Conservation (phyloP, 2,888 invertebrate species). For the Caradrina kadenii region DNA sequence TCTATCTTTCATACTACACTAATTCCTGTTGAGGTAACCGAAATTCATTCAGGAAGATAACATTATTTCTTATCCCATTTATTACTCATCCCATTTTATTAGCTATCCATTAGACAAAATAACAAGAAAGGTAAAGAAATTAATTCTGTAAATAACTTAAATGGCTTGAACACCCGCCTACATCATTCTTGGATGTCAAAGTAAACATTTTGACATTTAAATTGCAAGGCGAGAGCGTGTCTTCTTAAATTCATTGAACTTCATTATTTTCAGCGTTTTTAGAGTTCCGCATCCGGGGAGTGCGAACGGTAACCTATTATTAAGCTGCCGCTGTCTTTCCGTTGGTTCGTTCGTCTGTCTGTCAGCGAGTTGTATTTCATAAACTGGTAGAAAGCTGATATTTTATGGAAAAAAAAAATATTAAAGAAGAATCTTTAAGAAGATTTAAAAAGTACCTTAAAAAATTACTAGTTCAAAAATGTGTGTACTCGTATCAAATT, state of each 20-base stretch:
- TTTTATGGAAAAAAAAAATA: too few relatives aligned
- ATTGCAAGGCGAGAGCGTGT: constrained; percentile 1
- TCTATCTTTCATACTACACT: too few relatives aligned
- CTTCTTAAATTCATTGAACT: constrained; percentile 15
- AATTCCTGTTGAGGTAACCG: too few relatives aligned
- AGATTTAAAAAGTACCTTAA: too few relatives aligned
- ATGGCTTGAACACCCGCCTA: constrained; percentile 10
- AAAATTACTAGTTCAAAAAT: too few relatives aligned
- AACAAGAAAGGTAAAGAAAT: background rate
- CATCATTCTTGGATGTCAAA: constrained; percentile 30
- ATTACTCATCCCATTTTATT: constrained; percentile 5
- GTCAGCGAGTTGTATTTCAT: too few relatives aligned
- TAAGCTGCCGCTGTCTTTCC: too few relatives aligned
- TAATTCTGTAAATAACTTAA: constrained; percentile 23
- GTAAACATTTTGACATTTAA: constrained; percentile 34
- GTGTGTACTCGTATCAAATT: too few relatives aligned
- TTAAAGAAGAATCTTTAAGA: too few relatives aligned
- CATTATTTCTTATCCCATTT: constrained; percentile 2
- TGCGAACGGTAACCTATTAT: too few relatives aligned
- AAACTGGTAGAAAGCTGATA: too few relatives aligned
- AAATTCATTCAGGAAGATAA: background rate
- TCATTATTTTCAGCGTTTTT: constrained; percentile 25
- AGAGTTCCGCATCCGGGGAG: background rate
- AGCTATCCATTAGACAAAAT: constrained; percentile 16
- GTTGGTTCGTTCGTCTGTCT: too few relatives aligned